Conservation (phyloP, 2,797 vertebrate genomes). For the Periophthalmus magnuspinnatus region DNA sequence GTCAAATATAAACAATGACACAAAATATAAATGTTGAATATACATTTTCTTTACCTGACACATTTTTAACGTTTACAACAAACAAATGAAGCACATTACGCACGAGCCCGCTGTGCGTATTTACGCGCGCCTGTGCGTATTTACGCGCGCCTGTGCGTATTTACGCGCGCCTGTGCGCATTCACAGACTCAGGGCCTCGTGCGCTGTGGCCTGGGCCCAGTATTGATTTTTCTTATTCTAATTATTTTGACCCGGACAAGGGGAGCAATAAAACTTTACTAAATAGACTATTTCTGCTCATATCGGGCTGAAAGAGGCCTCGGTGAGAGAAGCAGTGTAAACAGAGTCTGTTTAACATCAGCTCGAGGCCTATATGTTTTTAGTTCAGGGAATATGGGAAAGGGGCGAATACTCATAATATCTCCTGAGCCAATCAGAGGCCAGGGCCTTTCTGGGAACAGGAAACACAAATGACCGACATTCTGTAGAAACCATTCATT, state of each 20-base stretch:
- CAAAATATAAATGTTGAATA: too few relatives aligned
- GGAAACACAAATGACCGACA: conserved; percentile 70
- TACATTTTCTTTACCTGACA: neutral
- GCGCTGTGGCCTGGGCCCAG: too few relatives aligned
- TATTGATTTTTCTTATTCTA: neutral
- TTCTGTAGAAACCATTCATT: conserved; percentile 73
- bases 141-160: neutral
- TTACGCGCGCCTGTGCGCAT: neutral
- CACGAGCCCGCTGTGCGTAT: too few relatives aligned
- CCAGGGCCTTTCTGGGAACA: conserved; percentile 61
- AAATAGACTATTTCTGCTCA: conserved; percentile 1
- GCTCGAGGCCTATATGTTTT: conserved; percentile 55
- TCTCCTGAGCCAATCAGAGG: conserved; percentile 68
- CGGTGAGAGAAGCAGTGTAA: conserved; percentile 54
- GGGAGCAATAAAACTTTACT: conserved; percentile 27
- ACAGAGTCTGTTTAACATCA: conserved; percentile 73
- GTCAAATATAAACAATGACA: too few relatives aligned
- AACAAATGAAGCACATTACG: neutral
- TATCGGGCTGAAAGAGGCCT: conserved; percentile 12
- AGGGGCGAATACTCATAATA: conserved; percentile 66
- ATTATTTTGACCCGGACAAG: conserved; percentile 7
- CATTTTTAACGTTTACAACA: neutral
- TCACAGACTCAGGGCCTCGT: neutral
- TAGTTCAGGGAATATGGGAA: conserved; percentile 56
- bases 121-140: neutral